Percentiles rank a stretch among this genome's conserved stretches.
Evolutionary conservation across 2,113 vertebrate species (phyloP).

Genomic region (Rousettus leschenaultii): DNA sequence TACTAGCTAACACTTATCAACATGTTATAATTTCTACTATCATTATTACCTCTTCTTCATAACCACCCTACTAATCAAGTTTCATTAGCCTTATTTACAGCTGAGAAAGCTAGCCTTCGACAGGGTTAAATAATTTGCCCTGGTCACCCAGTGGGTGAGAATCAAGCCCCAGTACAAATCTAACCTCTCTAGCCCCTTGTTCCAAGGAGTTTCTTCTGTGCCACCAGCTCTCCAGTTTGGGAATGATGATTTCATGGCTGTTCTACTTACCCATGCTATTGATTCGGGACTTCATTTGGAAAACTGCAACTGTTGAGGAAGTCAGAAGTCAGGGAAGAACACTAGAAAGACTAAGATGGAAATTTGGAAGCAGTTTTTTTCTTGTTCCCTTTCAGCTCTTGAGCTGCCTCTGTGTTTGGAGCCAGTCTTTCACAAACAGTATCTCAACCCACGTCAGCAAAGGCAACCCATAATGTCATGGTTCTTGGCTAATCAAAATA

Average conservation of each 20-base stretch:
- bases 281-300: not conserved
- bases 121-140: not conserved
- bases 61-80: not conserved
- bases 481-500: not conserved
- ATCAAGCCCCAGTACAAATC: not conserved
- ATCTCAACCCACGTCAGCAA: not conserved
- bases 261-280: not conserved
- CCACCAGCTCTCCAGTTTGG: not conserved
- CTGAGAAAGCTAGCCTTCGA: not conserved
- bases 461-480: not conserved
- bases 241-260: not conserved
- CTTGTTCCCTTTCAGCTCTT: not conserved
- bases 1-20: not conserved
- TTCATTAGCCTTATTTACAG: not conserved
- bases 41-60: not conserved
- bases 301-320: not conserved
- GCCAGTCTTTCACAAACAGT: not conserved
- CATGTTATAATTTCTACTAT: fast-evolving
- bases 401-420: not conserved
- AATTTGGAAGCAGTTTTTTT: not conserved
- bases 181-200: not conserved
- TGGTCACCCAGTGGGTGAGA: not conserved
- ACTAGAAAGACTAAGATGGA: not conserved
- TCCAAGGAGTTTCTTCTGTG: not conserved
- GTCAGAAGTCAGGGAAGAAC: not conserved